Evolutionary conservation across 30 jellyfish, hydroid and myxozoan species (phyloP).

Genomic region (Mastigias papua): DNA sequence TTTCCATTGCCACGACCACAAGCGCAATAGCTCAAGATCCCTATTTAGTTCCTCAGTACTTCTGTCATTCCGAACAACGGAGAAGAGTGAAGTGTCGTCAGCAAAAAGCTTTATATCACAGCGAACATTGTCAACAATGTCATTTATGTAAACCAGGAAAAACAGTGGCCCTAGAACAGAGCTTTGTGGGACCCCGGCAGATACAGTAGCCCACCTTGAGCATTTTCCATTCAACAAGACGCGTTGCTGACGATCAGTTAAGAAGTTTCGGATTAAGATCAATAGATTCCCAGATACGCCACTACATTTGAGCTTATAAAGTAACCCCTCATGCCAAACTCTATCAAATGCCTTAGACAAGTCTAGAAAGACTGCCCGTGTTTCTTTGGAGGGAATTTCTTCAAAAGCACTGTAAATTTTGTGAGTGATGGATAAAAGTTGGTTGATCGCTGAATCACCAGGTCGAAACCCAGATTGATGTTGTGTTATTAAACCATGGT

Average conservation of each 20-base stretch:
- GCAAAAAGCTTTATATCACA: slow-evolving; percentile 64
- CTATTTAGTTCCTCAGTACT: slow-evolving; percentile 10
- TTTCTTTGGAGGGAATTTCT: slow-evolving; percentile 57
- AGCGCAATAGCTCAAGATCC: slow-evolving; percentile 64
- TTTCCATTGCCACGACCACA: slow-evolving; percentile 13
- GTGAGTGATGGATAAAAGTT: slow-evolving; percentile 43
- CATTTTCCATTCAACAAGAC: slow-evolving; percentile 54
- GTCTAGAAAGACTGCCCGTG: slow-evolving; percentile 76
- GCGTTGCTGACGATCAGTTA: slow-evolving; percentile 41
- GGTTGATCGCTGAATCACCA: slow-evolving; percentile 62
- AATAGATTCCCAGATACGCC: slow-evolving; percentile 63
- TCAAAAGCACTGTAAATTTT: slow-evolving; percentile 61
- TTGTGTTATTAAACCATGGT: slow-evolving; percentile 32
- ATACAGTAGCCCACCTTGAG: slow-evolving; percentile 59
- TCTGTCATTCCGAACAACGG: slow-evolving; percentile 54
- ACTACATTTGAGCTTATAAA: slow-evolving; percentile 48
- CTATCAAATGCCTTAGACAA: slow-evolving; percentile 70
- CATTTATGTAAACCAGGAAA: slow-evolving; percentile 68
- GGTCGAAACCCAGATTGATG: slow-evolving; percentile 61
- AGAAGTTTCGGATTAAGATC: slow-evolving; percentile 25
- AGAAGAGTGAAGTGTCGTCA: slow-evolving; percentile 69
- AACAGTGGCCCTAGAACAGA: slow-evolving; percentile 69
- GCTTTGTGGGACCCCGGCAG: slow-evolving; percentile 83
- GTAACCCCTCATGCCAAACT: slow-evolving; percentile 74
- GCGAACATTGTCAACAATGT: slow-evolving; percentile 52